Evolutionary conservation across 2,888 invertebrate genomes (phyloP).

Genomic region (Campoplex capitator): DNA sequence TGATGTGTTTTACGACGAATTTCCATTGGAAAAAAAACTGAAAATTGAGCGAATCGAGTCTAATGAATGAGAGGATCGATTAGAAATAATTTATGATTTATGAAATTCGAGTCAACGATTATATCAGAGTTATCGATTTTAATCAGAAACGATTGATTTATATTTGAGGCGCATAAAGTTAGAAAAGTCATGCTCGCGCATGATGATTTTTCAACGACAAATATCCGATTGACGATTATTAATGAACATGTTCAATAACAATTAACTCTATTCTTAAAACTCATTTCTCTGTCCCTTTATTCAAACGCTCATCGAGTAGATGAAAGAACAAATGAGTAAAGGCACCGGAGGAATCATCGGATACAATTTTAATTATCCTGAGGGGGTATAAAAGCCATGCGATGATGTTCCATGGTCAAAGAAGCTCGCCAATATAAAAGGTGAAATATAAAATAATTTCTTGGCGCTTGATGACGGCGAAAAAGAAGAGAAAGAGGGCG

Average conservation of each 20-base stretch:
- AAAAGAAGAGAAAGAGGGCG: too few species aligned
- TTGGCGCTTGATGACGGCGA: slow-evolving; percentile 9
- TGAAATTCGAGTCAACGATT: background rate
- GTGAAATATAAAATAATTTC: slow-evolving; percentile 37
- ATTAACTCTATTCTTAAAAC: slow-evolving; percentile 10
- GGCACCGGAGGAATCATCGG: background rate
- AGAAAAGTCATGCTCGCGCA: background rate
- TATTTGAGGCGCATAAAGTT: background rate
- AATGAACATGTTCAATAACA: background rate
- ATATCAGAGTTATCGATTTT: background rate
- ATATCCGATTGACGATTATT: background rate
- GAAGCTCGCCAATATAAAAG: slow-evolving; percentile 27
- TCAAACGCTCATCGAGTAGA: background rate
- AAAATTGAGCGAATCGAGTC: too few species aligned
- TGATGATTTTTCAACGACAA: background rate
- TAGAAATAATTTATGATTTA: background rate
- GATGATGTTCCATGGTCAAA: slow-evolving; percentile 24
- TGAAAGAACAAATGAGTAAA: background rate
- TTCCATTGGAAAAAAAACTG: too few species aligned
- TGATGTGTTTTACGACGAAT: too few species aligned
- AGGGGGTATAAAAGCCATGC: slow-evolving; percentile 6
- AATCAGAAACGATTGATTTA: background rate
- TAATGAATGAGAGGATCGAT: too few species aligned
- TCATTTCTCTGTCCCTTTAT: background rate
- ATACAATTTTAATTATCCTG: slow-evolving; percentile 23